Conservation (phyloP, 2,113 vertebrate species). For the Papio anubis region DNA sequence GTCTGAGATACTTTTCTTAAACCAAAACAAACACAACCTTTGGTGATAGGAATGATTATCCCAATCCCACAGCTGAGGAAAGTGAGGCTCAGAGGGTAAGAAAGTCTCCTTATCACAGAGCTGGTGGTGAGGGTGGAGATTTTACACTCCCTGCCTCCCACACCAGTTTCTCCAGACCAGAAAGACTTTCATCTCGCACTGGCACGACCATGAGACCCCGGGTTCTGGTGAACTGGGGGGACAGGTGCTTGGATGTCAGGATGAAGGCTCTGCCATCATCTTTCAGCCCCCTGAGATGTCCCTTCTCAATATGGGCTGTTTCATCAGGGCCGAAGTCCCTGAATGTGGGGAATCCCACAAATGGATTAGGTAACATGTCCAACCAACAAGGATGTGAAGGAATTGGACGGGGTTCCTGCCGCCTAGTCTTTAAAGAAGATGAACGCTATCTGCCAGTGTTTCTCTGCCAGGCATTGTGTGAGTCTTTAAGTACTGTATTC, state of each 20-base stretch:
- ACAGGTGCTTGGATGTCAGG: neutral
- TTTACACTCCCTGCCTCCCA: neutral
- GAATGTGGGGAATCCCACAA: neutral
- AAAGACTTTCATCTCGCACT: neutral
- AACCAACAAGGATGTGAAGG: neutral
- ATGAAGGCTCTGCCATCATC: neutral
- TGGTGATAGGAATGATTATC: neutral
- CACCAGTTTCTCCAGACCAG: neutral
- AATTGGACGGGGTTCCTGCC: accelerated
- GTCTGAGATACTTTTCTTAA: neutral
- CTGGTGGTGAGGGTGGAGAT: neutral
- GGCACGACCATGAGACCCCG: accelerated
- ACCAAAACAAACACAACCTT: neutral
- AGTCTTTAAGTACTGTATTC: neutral
- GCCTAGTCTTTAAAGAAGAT: neutral
- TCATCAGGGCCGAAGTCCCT: neutral
- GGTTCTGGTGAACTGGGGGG: neutral
- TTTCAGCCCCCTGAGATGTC: neutral
- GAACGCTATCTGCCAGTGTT: neutral
- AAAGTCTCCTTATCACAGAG: neutral
- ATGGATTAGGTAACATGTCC: neutral
- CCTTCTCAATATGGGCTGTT: neutral
- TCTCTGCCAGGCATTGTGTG: neutral
- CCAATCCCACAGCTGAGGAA: neutral
- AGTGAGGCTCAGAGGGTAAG: neutral